Evolutionary conservation across 2,888 invertebrate species (phyloP).

Genomic region (Diarsia mendica): DNA sequence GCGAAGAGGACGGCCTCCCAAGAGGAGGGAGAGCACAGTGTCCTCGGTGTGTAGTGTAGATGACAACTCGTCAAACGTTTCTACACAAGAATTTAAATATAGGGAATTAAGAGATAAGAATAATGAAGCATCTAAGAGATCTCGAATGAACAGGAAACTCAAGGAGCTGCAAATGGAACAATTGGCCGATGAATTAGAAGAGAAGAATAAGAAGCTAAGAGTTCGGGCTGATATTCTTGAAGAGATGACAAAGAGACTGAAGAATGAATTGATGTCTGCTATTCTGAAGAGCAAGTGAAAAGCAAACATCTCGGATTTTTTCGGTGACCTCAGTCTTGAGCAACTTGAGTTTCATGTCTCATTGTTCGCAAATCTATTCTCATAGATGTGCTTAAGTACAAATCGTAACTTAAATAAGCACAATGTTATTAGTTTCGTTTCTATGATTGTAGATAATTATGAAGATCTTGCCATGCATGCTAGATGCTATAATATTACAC

Average conservation of each 20-base stretch:
- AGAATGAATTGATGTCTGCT: slow-evolving; percentile 92
- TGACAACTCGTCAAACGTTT: slow-evolving; percentile 82
- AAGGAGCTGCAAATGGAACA: slow-evolving; percentile 89
- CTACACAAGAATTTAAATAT: slow-evolving; percentile 89
- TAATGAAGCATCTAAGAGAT: slow-evolving; percentile 94
- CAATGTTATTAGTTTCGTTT: slow-evolving; percentile 53
- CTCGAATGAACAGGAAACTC: slow-evolving; percentile 93
- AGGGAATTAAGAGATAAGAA: slow-evolving; percentile 93
- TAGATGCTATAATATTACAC: slow-evolving; percentile 57
- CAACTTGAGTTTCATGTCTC: slow-evolving; percentile 72
- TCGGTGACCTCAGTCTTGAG: slow-evolving; percentile 59
- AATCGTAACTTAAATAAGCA: slow-evolving; percentile 49
- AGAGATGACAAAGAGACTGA: slow-evolving; percentile 92
- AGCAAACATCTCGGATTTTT: slow-evolving; percentile 39
- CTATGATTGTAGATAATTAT: slow-evolving; percentile 64
- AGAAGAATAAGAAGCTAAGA: slow-evolving; percentile 91
- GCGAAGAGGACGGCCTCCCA: slow-evolving; percentile 90
- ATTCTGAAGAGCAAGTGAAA: slow-evolving; percentile 89
- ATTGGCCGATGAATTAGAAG: slow-evolving; percentile 89
- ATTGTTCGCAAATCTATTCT: slow-evolving; percentile 68
- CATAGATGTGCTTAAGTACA: slow-evolving; percentile 68
- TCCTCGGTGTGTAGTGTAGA: slow-evolving; percentile 85
- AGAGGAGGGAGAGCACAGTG: slow-evolving; percentile 86
- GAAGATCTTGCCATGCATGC: slow-evolving; percentile 61
- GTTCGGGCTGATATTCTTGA: slow-evolving; percentile 92